Conservation (phyloP, 2,113 vertebrate genomes). For the Gymnorhina tibicen region DNA sequence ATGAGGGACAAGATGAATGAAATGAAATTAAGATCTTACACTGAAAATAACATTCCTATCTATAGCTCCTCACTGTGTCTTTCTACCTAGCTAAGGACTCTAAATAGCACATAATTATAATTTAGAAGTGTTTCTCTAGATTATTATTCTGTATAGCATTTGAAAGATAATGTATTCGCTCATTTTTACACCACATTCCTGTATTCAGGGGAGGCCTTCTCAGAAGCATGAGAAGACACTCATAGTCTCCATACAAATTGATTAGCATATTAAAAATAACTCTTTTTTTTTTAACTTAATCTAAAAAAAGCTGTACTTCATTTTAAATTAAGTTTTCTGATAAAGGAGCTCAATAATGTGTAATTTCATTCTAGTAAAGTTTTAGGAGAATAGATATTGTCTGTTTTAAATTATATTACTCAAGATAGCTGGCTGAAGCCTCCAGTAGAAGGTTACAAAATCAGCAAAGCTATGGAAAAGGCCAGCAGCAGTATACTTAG, state of each 20-base stretch:
- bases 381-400: background rate
- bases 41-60: constrained; percentile 22
- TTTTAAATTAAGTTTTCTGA: constrained; percentile 7
- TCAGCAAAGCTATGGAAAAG: background rate
- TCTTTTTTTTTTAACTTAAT: background rate
- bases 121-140: background rate
- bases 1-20: background rate
- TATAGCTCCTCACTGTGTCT: background rate
- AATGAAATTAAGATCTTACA: background rate
- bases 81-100: background rate
- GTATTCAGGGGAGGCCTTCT: background rate
- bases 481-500: background rate
- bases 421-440: background rate
- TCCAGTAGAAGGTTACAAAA: background rate
- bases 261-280: background rate
- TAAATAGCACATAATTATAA: constrained; percentile 27
- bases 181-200: background rate
- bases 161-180: background rate
- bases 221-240: background rate
- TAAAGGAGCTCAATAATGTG: background rate
- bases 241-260: background rate
- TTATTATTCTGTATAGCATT: constrained; percentile 12
- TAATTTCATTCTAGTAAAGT: background rate
- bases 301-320: background rate
- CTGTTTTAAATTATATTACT: background rate